A percentile compares a stretch with the other conserved stretches of the same genome.
These are phyloP conservation scores for Morpho helenor DNA, from an alignment of 2,888 invertebrate species.

Conservation along the genomic window DNA sequence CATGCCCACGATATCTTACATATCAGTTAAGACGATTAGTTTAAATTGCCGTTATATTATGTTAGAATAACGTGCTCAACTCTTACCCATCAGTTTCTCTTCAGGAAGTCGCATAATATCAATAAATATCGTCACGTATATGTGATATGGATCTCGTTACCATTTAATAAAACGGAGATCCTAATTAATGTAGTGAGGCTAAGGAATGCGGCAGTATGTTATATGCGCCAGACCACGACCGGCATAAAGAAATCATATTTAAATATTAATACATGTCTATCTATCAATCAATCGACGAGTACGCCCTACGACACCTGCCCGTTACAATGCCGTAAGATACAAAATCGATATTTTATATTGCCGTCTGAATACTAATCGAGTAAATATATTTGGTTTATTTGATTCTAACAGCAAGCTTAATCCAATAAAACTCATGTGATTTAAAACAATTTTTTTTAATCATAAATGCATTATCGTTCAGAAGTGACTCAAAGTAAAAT, in stretches of 20 bases:
- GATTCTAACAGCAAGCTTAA: neutral
- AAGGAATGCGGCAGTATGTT: slow-evolving; percentile 71
- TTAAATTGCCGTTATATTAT: too few relatives aligned
- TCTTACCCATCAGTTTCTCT: neutral
- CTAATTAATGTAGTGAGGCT: slow-evolving; percentile 50
- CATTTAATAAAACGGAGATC: slow-evolving; percentile 39
- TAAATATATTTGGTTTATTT: slow-evolving; percentile 1
- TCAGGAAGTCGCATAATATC: neutral
- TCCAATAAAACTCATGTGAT: too few relatives aligned
- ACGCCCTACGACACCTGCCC: slow-evolving; percentile 23
- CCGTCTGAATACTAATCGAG: slow-evolving; percentile 7
- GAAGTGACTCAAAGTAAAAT: too few relatives aligned
- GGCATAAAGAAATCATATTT: slow-evolving; percentile 62
- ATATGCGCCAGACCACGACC: slow-evolving; percentile 53
- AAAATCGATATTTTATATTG: slow-evolving; percentile 7
- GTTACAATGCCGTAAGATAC: slow-evolving; percentile 13
- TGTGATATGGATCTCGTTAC: slow-evolving; percentile 27
- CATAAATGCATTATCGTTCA: too few relatives aligned
- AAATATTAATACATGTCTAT: slow-evolving; percentile 52
- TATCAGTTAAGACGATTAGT: too few relatives aligned
- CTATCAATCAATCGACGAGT: slow-evolving; percentile 48
- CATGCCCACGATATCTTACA: too few relatives aligned
- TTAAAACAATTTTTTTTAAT: too few relatives aligned
- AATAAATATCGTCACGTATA: slow-evolving; percentile 4
- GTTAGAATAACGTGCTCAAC: too few relatives aligned